These are phyloP conservation scores for Anoplophora glabripennis DNA, from an alignment of 1,140 invertebrate species.

Conservation along the genomic window DNA sequence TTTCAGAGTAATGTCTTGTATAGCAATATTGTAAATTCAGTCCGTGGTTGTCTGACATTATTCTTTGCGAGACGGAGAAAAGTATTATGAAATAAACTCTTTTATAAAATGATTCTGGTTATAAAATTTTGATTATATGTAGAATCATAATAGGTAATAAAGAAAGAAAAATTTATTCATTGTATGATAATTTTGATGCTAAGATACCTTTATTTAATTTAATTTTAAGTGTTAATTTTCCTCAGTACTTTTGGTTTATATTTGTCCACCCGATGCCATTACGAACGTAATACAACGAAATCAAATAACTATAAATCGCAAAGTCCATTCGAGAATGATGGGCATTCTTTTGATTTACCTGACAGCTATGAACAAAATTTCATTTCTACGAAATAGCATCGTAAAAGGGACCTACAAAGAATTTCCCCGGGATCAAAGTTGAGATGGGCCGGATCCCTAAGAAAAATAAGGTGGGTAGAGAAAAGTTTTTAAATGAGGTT, in stretches of 20 bases:
- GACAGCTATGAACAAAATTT: constrained; percentile 34
- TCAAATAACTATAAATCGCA: constrained; percentile 28
- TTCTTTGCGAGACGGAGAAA: too few species aligned
- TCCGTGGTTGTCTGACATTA: neutral
- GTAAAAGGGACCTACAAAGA: constrained; percentile 31
- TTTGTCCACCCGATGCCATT: neutral
- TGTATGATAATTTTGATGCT: too few species aligned
- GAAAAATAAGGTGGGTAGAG: constrained; percentile 13
- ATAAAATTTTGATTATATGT: too few species aligned
- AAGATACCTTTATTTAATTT: too few species aligned
- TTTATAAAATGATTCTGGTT: too few species aligned
- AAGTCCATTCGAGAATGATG: constrained; percentile 25
- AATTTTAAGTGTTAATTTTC: too few species aligned
- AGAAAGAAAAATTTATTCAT: too few species aligned
- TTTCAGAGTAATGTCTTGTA: too few species aligned
- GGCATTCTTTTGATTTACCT: constrained; percentile 35
- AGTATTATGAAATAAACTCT: too few species aligned
- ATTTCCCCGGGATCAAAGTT: constrained; percentile 24
- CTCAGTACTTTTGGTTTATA: too few species aligned
- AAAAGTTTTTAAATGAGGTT: constrained; percentile 36
- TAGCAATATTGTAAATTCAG: neutral
- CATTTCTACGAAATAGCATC: constrained; percentile 32
- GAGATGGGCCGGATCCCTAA: neutral
- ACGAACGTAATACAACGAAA: constrained; percentile 11
- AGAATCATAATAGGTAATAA: too few species aligned